Percentiles rank a stretch among this genome's conserved stretches.
These are phyloP conservation scores for Epirrita christyi DNA, from an alignment of 2,888 invertebrate species.

Conservation along the genomic window DNA sequence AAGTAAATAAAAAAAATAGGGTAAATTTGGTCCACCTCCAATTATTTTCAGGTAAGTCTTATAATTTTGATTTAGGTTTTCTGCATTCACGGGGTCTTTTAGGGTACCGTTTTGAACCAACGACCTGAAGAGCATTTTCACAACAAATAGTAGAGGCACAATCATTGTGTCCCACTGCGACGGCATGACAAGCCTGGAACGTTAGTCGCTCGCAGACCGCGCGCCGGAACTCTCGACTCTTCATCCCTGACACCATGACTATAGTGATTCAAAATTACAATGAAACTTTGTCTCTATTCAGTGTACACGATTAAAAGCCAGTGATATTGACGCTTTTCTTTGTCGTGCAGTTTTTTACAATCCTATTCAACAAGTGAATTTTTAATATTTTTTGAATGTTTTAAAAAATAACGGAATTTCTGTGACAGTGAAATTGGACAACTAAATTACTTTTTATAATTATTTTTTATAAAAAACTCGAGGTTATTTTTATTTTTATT, in stretches of 20 bases:
- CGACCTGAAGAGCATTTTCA: neutral
- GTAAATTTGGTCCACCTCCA: too few species aligned
- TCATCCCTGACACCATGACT: neutral
- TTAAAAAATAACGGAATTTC: neutral
- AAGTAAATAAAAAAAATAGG: too few species aligned
- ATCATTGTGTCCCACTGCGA: slow-evolving; percentile 30
- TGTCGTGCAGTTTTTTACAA: neutral
- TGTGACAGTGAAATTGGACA: neutral
- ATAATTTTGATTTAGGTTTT: too few species aligned
- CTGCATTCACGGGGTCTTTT: too few species aligned
- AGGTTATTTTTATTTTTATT: neutral
- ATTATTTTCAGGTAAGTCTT: too few species aligned
- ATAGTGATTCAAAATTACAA: neutral
- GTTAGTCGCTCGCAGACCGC: slow-evolving; percentile 65
- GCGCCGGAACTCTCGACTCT: slow-evolving; percentile 43
- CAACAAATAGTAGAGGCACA: slow-evolving; percentile 7
- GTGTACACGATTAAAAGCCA: too few species aligned
- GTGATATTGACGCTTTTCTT: neutral
- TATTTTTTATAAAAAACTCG: neutral
- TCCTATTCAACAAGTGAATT: neutral
- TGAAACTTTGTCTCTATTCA: too few species aligned
- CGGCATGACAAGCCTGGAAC: slow-evolving; percentile 30
- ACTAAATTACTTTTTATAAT: neutral
- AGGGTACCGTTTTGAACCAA: neutral
- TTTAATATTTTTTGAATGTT: neutral